A percentile compares a stretch with the other conserved stretches of the same genome.
These are phyloP conservation scores for Trisateles emortualis DNA, from an alignment of 2,888 invertebrate genomes.

Conservation along the genomic window DNA sequence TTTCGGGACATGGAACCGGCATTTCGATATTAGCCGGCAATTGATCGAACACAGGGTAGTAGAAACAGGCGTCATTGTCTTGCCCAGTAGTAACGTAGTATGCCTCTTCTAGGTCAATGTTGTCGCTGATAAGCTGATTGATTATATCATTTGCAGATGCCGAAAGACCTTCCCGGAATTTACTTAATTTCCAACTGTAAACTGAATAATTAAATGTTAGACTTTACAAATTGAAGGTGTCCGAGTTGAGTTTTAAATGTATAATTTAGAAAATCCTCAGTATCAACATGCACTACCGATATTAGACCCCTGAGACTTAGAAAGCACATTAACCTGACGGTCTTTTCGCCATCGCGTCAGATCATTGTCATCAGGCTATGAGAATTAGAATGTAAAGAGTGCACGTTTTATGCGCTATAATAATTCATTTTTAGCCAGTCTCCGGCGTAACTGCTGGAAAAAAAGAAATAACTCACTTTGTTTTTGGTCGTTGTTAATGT, in stretches of 20 bases:
- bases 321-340: too few species aligned
- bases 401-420: too few species aligned
- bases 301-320: too few species aligned
- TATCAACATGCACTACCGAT: too few species aligned
- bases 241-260: too few species aligned
- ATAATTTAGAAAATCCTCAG: too few species aligned
- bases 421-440: too few species aligned
- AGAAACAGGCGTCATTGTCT: conserved; percentile 67
- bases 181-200: conserved; percentile 76
- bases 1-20: conserved; percentile 58
- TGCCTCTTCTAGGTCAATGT: conserved; percentile 61
- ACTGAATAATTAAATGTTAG: conserved; percentile 51
- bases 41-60: conserved; percentile 66
- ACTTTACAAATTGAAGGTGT: too few species aligned
- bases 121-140: conserved; percentile 51
- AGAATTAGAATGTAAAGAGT: too few species aligned
- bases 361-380: too few species aligned
- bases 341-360: too few species aligned
- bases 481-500: conserved; percentile 53
- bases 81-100: conserved; percentile 68
- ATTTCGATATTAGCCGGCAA: conserved; percentile 57
- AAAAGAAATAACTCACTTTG: conserved; percentile 75
- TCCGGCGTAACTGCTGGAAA: too few species aligned
- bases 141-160: conserved; percentile 51
- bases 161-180: conserved; percentile 58